Conservation (phyloP, 2,797 vertebrate species). For the Siniperca undulata region DNA sequence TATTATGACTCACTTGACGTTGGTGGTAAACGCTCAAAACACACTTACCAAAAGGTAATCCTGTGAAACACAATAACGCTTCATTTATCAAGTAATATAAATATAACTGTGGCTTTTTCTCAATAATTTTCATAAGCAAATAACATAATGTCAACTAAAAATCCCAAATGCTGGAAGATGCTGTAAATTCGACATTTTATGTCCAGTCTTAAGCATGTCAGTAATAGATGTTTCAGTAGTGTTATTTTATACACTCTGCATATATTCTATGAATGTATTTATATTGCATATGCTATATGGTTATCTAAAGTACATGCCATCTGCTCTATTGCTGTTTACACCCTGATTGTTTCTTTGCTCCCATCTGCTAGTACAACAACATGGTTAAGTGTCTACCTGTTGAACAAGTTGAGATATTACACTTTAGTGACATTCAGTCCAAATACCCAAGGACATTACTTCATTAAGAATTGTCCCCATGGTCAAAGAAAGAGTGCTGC, state of each 20-base stretch:
- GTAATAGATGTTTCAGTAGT: not conserved
- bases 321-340: not conserved
- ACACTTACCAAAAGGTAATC: not conserved
- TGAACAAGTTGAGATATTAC: not conserved
- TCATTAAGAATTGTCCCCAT: constrained; percentile 4
- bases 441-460: constrained; percentile 30
- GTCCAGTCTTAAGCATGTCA: too few species aligned
- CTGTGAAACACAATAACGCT: not conserved
- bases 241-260: not conserved
- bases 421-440: constrained; percentile 4
- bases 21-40: not conserved
- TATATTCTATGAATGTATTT: not conserved
- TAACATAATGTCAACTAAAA: not conserved
- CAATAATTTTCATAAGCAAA: not conserved
- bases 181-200: not conserved
- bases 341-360: not conserved
- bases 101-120: too few species aligned
- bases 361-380: not conserved
- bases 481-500: constrained; percentile 17
- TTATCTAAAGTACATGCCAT: not conserved
- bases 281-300: not conserved
- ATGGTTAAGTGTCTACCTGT: not conserved
- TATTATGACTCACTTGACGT: not conserved
- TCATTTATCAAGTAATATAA: not conserved
- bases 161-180: not conserved